Evolutionary conservation across 2,113 vertebrate genomes (phyloP), one percentile per base, ranked within the genome.

Genomic region (Gila orcuttii): DNA sequence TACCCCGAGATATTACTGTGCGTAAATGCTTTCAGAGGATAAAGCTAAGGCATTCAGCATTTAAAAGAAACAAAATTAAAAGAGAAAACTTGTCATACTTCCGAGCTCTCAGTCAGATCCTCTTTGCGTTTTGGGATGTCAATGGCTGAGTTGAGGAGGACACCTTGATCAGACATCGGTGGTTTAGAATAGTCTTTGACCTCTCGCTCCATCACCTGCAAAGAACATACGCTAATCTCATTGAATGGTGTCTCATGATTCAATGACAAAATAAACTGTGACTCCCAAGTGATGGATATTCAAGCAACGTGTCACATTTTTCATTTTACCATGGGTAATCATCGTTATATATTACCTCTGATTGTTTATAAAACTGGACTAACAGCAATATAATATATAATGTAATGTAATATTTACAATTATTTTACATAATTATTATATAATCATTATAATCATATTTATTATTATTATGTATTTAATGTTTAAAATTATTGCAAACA

Each of bases 131-230:
- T 95, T 79, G 93, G 91, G 88, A 89, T 94, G 86, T 95, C 95
- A 83, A 94, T 92, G 83, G 94, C 89, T 0, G 94, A 90, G 88
- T 96, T 95, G 15, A 87, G 91, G 88, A 91, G 90, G 81, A 86
- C 86, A 88, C 89, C 93, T 88, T 95, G 91, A 60, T 93, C 96
- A 86, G 94, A 92, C 80, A 96, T 88, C 85, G 93, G 92, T 84
- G 82, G 86, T 91, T 91, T 91, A 88, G 89, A 93, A 91, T 94
- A 93, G 83, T 95, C 96, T 93, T 94, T 95, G 89, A 93, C 93
- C 91, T 96, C 96, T 93, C 93, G 93, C 0, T 94, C 96, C 64
- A 91, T 94, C 86, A 95, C 96, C 96, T 96, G 87, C 15, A 57
- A 78, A 78, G 74, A 39, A 57, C 9, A 55, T 52, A n/a, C 47